These are phyloP conservation scores for Drosophila ogumai DNA, from an alignment of 1,140 invertebrate species.

Conservation along the genomic window DNA sequence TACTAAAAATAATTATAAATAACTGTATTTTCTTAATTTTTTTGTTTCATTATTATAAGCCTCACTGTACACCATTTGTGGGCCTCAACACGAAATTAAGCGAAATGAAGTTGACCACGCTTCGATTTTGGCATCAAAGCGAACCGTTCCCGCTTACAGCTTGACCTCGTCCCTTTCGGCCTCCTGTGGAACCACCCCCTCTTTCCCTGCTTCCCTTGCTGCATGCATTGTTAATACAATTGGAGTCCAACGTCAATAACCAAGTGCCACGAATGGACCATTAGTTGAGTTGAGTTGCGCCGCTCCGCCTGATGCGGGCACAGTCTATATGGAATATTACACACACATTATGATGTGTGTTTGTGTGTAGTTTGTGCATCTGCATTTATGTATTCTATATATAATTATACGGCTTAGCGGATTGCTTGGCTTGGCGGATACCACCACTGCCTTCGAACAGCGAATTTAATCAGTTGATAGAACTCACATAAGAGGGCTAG, in stretches of 20 bases:
- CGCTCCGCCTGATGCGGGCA: slow-evolving; percentile 57
- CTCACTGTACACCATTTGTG: slow-evolving; percentile 33
- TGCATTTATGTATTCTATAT: slow-evolving; percentile 64
- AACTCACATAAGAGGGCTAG: no score
- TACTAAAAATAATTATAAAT: no score
- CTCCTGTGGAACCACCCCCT: neutral
- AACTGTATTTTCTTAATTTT: neutral
- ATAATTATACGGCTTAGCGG: slow-evolving; percentile 64
- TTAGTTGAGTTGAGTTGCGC: slow-evolving; percentile 74
- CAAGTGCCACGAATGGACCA: slow-evolving; percentile 83
- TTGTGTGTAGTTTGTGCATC: slow-evolving; percentile 13
- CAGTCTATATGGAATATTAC: slow-evolving; percentile 38
- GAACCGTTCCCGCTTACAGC: slow-evolving; percentile 55
- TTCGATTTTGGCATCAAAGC: slow-evolving; percentile 83
- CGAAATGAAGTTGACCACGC: slow-evolving; percentile 83
- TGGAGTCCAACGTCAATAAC: slow-evolving; percentile 81
- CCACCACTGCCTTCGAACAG: slow-evolving; percentile 20
- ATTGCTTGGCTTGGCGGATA: slow-evolving; percentile 43
- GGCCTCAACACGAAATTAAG: slow-evolving; percentile 75
- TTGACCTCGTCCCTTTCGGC: neutral
- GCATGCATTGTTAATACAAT: slow-evolving; percentile 81
- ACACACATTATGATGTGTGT: slow-evolving; percentile 2
- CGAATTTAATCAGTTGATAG: slow-evolving; percentile 36
- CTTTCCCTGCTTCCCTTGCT: slow-evolving; percentile 37
- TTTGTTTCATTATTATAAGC: accelerated